Conservation (phyloP, 2,113 vertebrate species). For the Agapornis roseicollis region DNA sequence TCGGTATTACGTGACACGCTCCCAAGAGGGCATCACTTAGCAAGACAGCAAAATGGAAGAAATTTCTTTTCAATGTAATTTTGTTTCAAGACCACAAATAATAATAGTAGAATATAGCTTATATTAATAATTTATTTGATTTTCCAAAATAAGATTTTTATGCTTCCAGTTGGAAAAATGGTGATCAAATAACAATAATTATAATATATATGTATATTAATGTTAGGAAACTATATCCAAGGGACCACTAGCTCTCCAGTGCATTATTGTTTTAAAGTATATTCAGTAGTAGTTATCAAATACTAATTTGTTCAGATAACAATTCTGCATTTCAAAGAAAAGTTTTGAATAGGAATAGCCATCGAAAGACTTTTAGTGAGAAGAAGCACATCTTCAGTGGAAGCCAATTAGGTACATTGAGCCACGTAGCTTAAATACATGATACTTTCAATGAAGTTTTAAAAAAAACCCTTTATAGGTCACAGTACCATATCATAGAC, state of each 20-base stretch:
- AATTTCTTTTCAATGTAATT: neutral
- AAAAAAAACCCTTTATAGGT: neutral
- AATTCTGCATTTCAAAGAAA: neutral
- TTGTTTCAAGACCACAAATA: neutral
- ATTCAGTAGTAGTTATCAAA: neutral
- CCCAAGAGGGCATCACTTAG: neutral
- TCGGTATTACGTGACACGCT: neutral
- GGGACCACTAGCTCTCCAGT: neutral
- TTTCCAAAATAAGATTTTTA: neutral
- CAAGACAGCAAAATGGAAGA: neutral
- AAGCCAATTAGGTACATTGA: neutral
- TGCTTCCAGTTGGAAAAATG: neutral
- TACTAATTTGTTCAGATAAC: neutral
- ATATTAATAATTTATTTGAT: neutral
- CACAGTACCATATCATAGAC: neutral
- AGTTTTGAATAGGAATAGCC: neutral
- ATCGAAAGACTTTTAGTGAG: neutral
- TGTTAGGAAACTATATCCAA: neutral
- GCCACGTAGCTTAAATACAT: neutral
- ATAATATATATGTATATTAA: neutral
- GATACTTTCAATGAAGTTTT: neutral
- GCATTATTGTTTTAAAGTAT: neutral
- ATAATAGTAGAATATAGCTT: neutral
- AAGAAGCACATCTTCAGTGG: neutral
- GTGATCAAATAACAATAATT: neutral